These are phyloP conservation scores for Tauraco erythrolophus DNA, from an alignment of 2,113 vertebrate species.

Conservation along the genomic window DNA sequence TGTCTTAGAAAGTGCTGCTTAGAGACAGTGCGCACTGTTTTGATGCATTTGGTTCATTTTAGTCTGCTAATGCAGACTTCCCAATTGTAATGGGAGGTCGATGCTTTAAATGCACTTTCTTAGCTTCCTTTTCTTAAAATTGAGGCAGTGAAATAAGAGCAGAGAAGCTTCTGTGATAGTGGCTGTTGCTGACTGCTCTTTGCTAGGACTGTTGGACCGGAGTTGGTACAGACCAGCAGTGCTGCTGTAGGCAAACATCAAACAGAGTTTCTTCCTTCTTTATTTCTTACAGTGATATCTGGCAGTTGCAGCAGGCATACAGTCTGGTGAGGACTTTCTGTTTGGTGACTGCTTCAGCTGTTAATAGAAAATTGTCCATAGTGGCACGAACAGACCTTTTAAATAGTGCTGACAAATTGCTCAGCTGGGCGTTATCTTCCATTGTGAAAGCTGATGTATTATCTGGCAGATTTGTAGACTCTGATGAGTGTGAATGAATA, in stretches of 20 bases:
- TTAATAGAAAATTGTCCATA: not conserved
- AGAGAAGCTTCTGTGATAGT: not conserved
- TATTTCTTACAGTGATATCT: not conserved
- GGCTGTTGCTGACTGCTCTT: not conserved
- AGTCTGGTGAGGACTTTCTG: not conserved
- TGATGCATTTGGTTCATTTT: not conserved
- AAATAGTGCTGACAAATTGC: not conserved
- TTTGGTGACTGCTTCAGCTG: not conserved
- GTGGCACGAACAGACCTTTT: not conserved
- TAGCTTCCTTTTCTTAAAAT: not conserved
- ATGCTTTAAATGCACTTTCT: not conserved
- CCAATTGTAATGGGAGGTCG: not conserved
- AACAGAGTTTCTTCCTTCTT: not conserved
- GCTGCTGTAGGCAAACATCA: not conserved
- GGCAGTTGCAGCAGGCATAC: not conserved
- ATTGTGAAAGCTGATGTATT: not conserved
- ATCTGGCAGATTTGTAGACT: not conserved
- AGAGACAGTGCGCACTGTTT: not conserved
- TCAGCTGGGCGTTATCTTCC: not conserved
- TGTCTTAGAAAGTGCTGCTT: not conserved
- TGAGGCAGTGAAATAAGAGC: not conserved
- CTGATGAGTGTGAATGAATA: not conserved
- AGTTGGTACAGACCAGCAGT: not conserved
- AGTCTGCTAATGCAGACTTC: not conserved
- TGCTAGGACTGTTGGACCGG: fast-evolving